Percentiles rank a stretch among this genome's conserved stretches.
These are phyloP conservation scores for Halocaridina rubra DNA, from an alignment of 2,888 invertebrate genomes.

Conservation along the genomic window DNA sequence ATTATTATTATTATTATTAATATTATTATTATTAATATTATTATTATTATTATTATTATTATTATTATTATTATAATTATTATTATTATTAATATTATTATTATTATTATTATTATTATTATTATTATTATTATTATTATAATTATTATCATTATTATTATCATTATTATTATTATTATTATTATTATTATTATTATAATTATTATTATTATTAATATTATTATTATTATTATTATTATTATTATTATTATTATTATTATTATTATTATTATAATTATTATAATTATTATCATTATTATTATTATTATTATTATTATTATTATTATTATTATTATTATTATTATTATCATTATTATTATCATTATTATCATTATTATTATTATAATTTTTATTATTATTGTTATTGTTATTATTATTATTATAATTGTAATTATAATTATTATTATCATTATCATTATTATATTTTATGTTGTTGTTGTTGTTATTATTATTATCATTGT, in stretches of 20 bases:
- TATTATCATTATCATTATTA: neutral
- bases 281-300: neutral
- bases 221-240: neutral
- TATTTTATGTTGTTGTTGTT: too few species aligned
- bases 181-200: neutral
- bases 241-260: neutral
- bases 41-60: neutral
- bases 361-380: neutral
- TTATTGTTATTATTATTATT: neutral
- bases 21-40: neutral
- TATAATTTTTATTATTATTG: neutral
- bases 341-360: neutral
- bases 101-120: neutral
- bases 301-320: neutral
- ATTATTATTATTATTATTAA: neutral
- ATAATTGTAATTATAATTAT: neutral
- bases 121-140: neutral
- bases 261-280: neutral
- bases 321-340: neutral
- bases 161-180: neutral
- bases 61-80: neutral
- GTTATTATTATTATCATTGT: neutral
- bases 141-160: neutral
- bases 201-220: neutral
- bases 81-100: neutral